Percentiles rank a stretch among this genome's conserved stretches.
Evolutionary conservation across 2,888 invertebrate species (phyloP).

Genomic region (Beris chalybata): DNA sequence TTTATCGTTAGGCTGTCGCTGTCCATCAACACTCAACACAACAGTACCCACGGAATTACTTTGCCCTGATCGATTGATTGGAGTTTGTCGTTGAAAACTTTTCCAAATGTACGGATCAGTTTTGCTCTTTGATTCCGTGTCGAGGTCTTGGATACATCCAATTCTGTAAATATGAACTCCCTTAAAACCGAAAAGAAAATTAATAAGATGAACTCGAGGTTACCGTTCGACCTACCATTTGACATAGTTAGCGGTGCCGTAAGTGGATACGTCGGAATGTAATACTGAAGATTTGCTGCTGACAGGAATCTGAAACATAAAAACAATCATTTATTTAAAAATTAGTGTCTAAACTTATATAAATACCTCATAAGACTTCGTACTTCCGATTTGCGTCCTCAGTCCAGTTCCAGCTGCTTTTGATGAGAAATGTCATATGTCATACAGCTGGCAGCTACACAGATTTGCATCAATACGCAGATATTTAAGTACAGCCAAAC

Average conservation of each 20-base stretch:
- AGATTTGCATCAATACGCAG: too few species aligned
- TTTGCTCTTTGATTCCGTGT: slow-evolving; percentile 78
- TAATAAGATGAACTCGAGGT: not conserved
- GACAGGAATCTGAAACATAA: too few species aligned
- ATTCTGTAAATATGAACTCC: slow-evolving; percentile 67
- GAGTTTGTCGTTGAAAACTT: slow-evolving; percentile 87
- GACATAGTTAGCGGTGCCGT: slow-evolving; percentile 67
- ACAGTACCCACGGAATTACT: slow-evolving; percentile 78
- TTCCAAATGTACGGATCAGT: slow-evolving; percentile 72
- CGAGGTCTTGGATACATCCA: slow-evolving; percentile 91
- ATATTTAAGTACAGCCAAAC: too few species aligned
- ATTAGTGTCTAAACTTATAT: too few species aligned
- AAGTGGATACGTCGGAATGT: slow-evolving; percentile 86
- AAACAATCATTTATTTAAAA: too few species aligned
- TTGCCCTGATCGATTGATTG: slow-evolving; percentile 71
- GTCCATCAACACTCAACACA: slow-evolving; percentile 81
- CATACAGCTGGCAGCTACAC: too few species aligned
- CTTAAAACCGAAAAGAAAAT: not conserved
- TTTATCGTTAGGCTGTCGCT: too few species aligned
- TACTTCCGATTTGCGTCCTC: too few species aligned
- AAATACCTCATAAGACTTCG: too few species aligned
- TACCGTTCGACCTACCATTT: slow-evolving; percentile 53
- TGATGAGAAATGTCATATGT: too few species aligned
- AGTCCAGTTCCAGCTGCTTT: too few species aligned
- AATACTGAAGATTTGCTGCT: slow-evolving; percentile 50